Evolutionary conservation across 2,888 invertebrate genomes (phyloP), one percentile per base, ranked within the genome.

Genomic region (Emmelina monodactyla): DNA sequence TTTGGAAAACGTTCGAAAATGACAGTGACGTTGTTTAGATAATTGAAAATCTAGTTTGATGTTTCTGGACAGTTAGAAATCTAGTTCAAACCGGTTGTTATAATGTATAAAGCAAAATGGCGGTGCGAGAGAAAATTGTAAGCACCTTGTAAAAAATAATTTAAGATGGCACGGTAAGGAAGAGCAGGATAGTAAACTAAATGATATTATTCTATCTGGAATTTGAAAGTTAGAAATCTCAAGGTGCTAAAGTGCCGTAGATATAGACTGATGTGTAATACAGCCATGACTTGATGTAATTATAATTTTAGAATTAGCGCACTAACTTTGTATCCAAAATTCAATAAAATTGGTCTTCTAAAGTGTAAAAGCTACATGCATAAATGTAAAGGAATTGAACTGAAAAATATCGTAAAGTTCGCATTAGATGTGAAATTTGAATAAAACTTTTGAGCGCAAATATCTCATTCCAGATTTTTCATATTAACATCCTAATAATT

Each of bases 261-360:
- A 53, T 14, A 65, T 70, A 72, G 76, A 75, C 72, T 73, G 75
- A 75, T 58, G 58, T 70, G 68, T n/a, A n/a, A n/a, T 71, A 64
- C 66, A 69, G 71, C 71, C 71, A 71, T 73, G 72, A 72, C 64
- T 58, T 43, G 55, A 58, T 25, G 25, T 25, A 25, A 25, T 25
- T 25, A 25, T 9, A 25, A 25, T 25, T n/a, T 25, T 25, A 25
- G 25, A 25, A n/a, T 25, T 25, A 25, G 25, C 13, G 14, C 30
- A 30, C 30, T 30, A 15, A 14, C 14, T 19, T 19, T 19, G 19
- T n/a, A 19, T 19, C 5, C 9, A 6, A 19, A 19, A 6, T 19
- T 19, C 9, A 5, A 9, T 19, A 19, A 19, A 19, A 6, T 19
- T 5, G 9, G 9, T 19, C 19, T 9, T 5, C 5, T 5, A 19